A percentile compares a stretch with the other conserved stretches of the same genome.
These are phyloP conservation scores for Chaunax sp. DNA, from an alignment of 2,797 vertebrate genomes.

Conservation along the genomic window DNA sequence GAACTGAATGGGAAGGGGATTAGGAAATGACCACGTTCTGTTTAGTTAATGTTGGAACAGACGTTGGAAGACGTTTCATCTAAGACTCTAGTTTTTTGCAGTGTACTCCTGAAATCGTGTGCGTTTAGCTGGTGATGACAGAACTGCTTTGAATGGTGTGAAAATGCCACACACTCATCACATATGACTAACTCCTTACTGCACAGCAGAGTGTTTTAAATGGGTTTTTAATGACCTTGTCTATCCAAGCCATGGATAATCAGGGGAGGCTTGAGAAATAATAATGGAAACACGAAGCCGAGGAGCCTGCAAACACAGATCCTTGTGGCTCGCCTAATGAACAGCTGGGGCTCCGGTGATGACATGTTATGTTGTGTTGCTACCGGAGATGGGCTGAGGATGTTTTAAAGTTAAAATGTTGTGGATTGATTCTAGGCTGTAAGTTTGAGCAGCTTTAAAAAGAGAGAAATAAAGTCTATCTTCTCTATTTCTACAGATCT, in stretches of 20 bases:
- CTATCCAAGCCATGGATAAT: constrained; percentile 24
- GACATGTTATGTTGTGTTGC: constrained; percentile 1
- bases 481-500: constrained; percentile 25
- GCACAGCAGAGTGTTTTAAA: constrained; percentile 38
- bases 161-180: constrained; percentile 43
- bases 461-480: constrained; percentile 1
- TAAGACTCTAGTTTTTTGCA: too few species aligned
- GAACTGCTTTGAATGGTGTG: constrained; percentile 40
- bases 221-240: constrained; percentile 41
- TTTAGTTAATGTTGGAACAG: too few species aligned
- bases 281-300: constrained; percentile 27
- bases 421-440: too few species aligned
- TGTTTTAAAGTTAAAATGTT: too few species aligned
- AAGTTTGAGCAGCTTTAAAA: neutral
- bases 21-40: too few species aligned
- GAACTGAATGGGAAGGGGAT: too few species aligned
- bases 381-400: constrained; percentile 8
- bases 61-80: too few species aligned
- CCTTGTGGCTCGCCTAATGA: constrained; percentile 19
- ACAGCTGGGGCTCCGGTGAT: neutral
- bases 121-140: too few species aligned
- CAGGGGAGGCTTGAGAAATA: constrained; percentile 40
- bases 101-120: neutral
- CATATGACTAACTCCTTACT: constrained; percentile 31
- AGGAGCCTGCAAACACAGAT: neutral